These are phyloP conservation scores for Marcusenius ussheri DNA, from an alignment of 2,113 vertebrate species.

Conservation along the genomic window DNA sequence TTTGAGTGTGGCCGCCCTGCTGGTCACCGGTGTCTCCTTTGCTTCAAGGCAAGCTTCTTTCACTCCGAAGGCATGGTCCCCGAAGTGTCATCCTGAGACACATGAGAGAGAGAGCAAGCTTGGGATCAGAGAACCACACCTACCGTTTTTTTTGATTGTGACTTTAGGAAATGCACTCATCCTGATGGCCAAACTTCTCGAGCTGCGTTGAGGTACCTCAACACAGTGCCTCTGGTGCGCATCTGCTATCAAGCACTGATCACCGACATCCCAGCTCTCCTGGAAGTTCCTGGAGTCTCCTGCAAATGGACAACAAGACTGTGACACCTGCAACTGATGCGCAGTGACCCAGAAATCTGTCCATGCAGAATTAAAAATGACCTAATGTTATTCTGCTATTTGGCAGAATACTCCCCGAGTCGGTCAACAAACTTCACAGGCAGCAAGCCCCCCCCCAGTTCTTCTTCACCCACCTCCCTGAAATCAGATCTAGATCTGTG, in stretches of 20 bases:
- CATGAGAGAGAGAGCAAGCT: background rate
- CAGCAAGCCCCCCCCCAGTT: background rate
- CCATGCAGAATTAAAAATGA: background rate
- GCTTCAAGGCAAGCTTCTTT: background rate
- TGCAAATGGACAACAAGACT: background rate
- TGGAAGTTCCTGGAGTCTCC: background rate
- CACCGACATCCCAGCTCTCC: background rate
- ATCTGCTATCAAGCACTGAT: background rate
- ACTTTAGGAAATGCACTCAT: background rate
- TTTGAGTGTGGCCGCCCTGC: background rate
- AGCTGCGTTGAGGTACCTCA: background rate
- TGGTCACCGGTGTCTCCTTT: background rate
- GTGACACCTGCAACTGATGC: background rate
- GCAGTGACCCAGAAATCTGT: background rate
- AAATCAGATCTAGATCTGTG: background rate
- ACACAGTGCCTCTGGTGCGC: background rate
- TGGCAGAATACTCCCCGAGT: background rate
- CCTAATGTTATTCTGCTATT: background rate
- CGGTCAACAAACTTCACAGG: background rate
- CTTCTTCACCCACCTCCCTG: background rate
- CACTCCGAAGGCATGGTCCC: background rate
- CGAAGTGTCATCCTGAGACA: background rate
- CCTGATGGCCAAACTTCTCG: background rate
- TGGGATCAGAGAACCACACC: background rate
- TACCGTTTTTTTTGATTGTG: background rate